Conservation (phyloP, 2,888 invertebrate species). For the Thelaira solivaga region DNA sequence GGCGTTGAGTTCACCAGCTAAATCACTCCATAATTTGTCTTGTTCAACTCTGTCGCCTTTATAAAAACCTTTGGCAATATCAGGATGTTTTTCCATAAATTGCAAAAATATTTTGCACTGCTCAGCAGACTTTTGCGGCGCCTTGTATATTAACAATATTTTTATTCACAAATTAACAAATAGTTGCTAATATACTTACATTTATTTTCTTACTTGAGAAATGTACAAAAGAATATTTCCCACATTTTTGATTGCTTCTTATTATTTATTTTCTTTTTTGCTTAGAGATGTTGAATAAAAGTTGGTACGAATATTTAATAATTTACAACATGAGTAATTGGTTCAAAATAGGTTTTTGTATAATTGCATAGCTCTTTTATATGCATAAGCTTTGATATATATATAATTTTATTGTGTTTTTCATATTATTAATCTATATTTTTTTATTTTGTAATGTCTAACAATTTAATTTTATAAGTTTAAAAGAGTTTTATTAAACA, state of each 20-base stretch:
- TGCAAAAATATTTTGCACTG: conserved; percentile 15
- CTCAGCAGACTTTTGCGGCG: background rate
- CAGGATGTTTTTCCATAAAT: conserved; percentile 26
- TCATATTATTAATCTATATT: no score
- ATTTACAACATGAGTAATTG: background rate
- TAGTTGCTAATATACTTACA: background rate
- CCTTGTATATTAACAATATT: background rate
- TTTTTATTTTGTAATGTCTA: background rate
- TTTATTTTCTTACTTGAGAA: background rate
- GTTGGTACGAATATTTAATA: conserved; percentile 1
- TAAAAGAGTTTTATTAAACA: background rate
- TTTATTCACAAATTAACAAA: background rate
- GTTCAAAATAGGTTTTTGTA: background rate
- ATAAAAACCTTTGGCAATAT: conserved; percentile 10
- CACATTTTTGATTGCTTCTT: background rate
- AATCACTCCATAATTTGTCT: conserved; percentile 9
- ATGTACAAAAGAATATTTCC: background rate
- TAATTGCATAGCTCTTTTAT: background rate
- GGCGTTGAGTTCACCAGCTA: conserved; percentile 5
- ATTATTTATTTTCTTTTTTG: background rate
- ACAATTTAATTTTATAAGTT: background rate
- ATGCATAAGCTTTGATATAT: background rate
- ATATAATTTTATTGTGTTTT: background rate
- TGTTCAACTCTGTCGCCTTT: conserved; percentile 20
- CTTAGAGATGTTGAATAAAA: conserved; percentile 12